Conservation (phyloP, 2,797 vertebrate genomes). For the Danio kyathit region DNA sequence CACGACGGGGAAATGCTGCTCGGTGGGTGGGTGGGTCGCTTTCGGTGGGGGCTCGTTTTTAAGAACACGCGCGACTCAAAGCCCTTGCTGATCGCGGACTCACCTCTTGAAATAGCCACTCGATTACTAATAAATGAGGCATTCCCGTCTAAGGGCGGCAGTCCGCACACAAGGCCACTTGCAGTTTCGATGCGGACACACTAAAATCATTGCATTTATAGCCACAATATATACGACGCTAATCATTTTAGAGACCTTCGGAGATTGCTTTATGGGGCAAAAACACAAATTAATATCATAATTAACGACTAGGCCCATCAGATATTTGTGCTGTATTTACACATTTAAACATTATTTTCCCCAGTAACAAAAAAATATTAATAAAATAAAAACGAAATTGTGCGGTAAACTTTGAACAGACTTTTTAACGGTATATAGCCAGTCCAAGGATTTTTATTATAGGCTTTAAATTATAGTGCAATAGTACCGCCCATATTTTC, state of each 20-base stretch:
- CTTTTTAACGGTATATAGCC: too few relatives aligned
- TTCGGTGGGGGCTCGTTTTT: constrained; percentile 64
- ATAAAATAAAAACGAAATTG: neutral
- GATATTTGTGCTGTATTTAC: neutral
- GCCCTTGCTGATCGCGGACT: constrained; percentile 17
- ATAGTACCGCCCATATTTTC: too few relatives aligned
- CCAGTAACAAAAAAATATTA: neutral
- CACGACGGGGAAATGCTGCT: constrained; percentile 26
- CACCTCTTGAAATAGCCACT: constrained; percentile 37
- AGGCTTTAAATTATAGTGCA: too few relatives aligned
- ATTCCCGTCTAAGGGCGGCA: constrained; percentile 18
- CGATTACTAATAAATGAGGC: constrained; percentile 52
- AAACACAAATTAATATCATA: neutral
- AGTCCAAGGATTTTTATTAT: too few relatives aligned
- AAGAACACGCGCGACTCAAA: constrained; percentile 44
- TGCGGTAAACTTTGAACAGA: too few relatives aligned
- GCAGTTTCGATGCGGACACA: neutral
- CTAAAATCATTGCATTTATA: neutral
- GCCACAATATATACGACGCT: neutral
- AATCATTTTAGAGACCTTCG: neutral
- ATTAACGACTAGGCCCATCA: neutral
- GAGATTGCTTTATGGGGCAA: constrained; percentile 6
- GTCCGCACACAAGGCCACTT: constrained; percentile 1
- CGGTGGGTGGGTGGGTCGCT: neutral
- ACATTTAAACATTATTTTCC: neutral